A percentile compares a stretch with the other conserved stretches of the same genome.
phyloP scores from a whole-genome alignment of 2,888 invertebrate genomes.

The Drosophila eohydei region DNA sequence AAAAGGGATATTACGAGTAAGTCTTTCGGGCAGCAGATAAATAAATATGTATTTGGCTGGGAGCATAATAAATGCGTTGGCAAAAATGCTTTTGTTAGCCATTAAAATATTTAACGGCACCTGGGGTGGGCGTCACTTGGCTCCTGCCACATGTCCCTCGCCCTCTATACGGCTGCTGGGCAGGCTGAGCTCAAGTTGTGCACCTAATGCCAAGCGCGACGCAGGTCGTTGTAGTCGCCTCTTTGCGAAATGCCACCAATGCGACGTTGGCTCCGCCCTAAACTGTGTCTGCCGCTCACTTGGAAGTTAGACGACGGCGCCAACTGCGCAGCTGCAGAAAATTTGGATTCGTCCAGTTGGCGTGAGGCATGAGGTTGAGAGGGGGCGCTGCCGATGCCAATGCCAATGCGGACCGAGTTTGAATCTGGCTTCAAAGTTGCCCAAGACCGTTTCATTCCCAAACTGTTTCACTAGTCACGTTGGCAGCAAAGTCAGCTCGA shows the following conservation, averaged over 20 bases:
- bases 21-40: constrained; percentile 22
- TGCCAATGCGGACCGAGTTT: constrained; percentile 25
- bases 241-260: constrained; percentile 64
- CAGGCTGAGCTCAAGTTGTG: constrained; percentile 34
- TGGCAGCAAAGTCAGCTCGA: constrained; percentile 6
- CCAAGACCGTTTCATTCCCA: constrained; percentile 68
- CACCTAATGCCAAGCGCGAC: constrained; percentile 59
- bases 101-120: constrained; percentile 70
- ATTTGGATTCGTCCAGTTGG: constrained; percentile 71
- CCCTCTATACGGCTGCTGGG: constrained; percentile 22
- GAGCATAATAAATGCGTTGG: constrained; percentile 69
- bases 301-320: constrained; percentile 59
- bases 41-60: constrained; percentile 58
- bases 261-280: constrained; percentile 71
- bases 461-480: constrained; percentile 48
- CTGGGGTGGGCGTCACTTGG: constrained; percentile 12
- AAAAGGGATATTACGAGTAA: constrained; percentile 4
- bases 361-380: constrained; percentile 53
- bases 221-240: constrained; percentile 15
- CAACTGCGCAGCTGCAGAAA: constrained; percentile 72
- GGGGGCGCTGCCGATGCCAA: constrained; percentile 39
- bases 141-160: neutral
- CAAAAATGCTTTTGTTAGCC: constrained; percentile 73
- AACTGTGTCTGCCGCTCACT: constrained; percentile 61
- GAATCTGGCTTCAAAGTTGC: constrained; percentile 25